A percentile compares a stretch with the other conserved stretches of the same genome.
Conservation (phyloP, 2,797 vertebrate genomes). For the Erithacus rubecula region DNA sequence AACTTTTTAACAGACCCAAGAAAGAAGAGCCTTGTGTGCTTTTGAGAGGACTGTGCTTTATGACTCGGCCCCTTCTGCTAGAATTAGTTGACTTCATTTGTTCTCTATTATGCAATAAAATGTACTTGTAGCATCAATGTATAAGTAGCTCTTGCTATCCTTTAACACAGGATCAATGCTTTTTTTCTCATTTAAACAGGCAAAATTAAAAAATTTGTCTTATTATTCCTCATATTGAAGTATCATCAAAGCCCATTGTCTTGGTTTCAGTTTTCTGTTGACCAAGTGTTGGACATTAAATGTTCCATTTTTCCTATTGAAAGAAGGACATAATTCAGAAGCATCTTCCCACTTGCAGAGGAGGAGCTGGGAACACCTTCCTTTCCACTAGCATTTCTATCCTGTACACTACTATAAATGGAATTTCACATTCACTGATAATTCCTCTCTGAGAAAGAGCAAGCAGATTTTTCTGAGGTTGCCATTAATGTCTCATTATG, state of each 20-base stretch:
- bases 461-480: constrained; percentile 1
- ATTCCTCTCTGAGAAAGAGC: background rate
- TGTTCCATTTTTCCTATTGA: fast-evolving
- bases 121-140: background rate
- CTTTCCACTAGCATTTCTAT: background rate
- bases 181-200: background rate
- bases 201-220: background rate
- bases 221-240: background rate
- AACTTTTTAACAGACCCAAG: background rate
- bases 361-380: background rate
- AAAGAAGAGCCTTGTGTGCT: background rate
- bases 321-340: background rate
- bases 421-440: background rate
- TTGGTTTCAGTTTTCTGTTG: background rate
- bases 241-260: background rate
- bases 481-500: constrained; percentile 27
- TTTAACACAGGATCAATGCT: background rate
- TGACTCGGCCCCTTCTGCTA: background rate
- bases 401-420: background rate
- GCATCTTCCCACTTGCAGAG: background rate
- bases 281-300: background rate
- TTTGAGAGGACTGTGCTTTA: background rate
- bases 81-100: background rate
- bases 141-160: background rate
- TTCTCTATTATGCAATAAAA: background rate